Evolutionary conservation across 1,140 invertebrate genomes (phyloP), one percentile per base, ranked within the genome.

Genomic region (Procambarus virginalis): DNA sequence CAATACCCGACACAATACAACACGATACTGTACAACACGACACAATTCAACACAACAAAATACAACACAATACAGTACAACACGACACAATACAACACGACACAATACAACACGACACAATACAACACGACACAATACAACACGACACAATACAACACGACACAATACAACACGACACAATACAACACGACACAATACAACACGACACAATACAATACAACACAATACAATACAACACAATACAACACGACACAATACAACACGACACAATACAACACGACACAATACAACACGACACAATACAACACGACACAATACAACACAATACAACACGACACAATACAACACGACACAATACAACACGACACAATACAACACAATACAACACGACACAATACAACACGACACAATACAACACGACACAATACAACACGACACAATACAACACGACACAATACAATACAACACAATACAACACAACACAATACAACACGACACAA

Each of bases 131-230:
- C 2, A 68, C 64, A 78, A 22, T 78, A 78, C 76, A 68, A 68
- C n/a, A 68, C 64, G n/a, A 68, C n/a, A 68, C 64, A 68, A 68
- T 68, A 68, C n/a, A 78, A 78, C 34, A 78, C 76, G 34, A 78
- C 34, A 78, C 76, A 78, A 78, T 78, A 78, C 76, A 78, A 78
- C 34, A 78, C 76, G 34, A 78, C 34, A 78, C 45, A n/a, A 78
- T 78, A 78, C 45, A 34, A 34, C 34, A 34, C 76, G 34, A 78
- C 34, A 46, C 20, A 78, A 78, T 78, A 78, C 76, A 78, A 78
- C 34, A 78, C 76, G 34, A 34, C 34, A 34, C 34, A 34, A 34
- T 34, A 34, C 34, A 34, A 34, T 34, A 34, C n/a, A n/a, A n/a
- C n/a, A n/a, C n/a, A n/a, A n/a, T n/a, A n/a, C n/a, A n/a, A n/a